phyloP scores from a whole-genome alignment of 2,797 vertebrate species.

The Epinephelus coioides region DNA sequence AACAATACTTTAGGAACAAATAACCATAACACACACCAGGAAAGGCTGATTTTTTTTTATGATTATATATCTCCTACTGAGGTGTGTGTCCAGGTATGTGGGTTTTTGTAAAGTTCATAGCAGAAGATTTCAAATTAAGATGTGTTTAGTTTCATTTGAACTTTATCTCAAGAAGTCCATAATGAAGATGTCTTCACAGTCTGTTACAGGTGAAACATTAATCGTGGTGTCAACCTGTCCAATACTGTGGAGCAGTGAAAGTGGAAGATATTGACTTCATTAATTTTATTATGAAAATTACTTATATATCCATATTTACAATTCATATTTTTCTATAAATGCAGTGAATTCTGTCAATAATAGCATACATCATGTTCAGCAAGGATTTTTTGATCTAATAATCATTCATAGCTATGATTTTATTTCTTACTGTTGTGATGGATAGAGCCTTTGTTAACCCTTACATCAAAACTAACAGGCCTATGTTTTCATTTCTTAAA shows the following conservation, averaged over 20 bases:
- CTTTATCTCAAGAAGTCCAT: background rate
- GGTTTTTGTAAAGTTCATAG: background rate
- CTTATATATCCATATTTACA: background rate
- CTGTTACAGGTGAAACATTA: constrained; percentile 10
- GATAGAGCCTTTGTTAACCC: too few species aligned
- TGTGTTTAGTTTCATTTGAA: background rate
- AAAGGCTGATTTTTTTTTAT: background rate
- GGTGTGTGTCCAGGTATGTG: background rate
- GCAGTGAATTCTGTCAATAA: background rate
- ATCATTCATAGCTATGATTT: too few species aligned
- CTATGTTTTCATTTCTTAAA: too few species aligned
- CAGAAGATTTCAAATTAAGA: background rate
- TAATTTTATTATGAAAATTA: background rate
- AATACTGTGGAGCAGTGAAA: background rate
- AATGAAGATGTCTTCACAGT: constrained; percentile 13
- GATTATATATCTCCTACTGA: background rate
- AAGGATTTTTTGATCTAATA: too few species aligned
- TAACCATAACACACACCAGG: background rate
- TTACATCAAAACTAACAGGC: too few species aligned
- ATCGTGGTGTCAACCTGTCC: background rate
- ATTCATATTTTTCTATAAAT: background rate
- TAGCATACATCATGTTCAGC: too few species aligned
- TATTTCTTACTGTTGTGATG: too few species aligned
- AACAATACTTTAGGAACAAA: too few species aligned
- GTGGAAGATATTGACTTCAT: background rate